Base-by-base conservation (phyloP, 2,888 invertebrate genomes). In the Scaptomyza tumidula region DNA sequence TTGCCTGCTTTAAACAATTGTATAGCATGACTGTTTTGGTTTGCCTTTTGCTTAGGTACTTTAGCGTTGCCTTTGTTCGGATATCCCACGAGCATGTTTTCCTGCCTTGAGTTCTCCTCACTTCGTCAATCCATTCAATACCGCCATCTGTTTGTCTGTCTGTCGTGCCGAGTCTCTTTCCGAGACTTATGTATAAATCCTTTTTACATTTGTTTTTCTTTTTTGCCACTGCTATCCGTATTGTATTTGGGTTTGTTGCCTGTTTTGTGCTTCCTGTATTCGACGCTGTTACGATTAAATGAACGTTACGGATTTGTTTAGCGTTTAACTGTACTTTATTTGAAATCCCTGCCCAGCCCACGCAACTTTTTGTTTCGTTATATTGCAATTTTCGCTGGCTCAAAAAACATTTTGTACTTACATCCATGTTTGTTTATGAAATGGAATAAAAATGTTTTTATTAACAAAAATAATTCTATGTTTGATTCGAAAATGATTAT, bases 1-100 rank as follows among this genome's bases (percentile, higher is more conserved):
- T 73, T 58, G 39, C 65, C 57, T 87, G 68, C 55, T 76, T 83
- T 72, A 65, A 86, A 77, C 88, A 87, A 83, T 88, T 88, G 83
- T 85, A 81, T 69, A 60, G 55, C n/a, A 49, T 46, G 59, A 10
- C 48, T 57, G 58, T 37, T 66, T 50, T 52, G 56, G 10, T 24
- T 46, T 66, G 80, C 45, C 52, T 44, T 71, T 64, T 44, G 72
- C 57, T 41, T 56, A 59, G 52, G 19, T 48, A 43, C 59, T 29
- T 64, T 39, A 27, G 50, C 48, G 49, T n/a, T 19, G 37, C 60
- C 55, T 58, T 61, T 76, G 78, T 65, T 69, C 44, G 44, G 14
- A 14, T 67, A 41, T 59, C 70, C 66, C 75, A 64, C 27, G 56
- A 59, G 68, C 55, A 60, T 55, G 27, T 43, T 63, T 55, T 50